Conservation (phyloP, 2,888 invertebrate genomes). For the Eupeodes luniger region DNA sequence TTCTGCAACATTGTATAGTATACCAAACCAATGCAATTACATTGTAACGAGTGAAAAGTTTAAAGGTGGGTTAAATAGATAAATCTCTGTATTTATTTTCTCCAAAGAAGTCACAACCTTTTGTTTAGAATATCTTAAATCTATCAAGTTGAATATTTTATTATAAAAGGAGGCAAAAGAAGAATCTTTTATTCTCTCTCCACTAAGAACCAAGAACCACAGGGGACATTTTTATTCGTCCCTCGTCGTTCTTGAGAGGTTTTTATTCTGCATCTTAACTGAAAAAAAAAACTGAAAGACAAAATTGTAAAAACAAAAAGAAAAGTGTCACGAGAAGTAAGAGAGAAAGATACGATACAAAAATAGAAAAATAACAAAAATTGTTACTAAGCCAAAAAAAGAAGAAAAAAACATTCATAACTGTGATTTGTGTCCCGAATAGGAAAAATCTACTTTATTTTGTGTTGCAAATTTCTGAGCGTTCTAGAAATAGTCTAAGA, state of each 20-base stretch:
- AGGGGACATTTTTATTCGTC: neutral
- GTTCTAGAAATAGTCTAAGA: neutral
- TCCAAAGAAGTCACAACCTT: neutral
- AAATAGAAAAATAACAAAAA: neutral
- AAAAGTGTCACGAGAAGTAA: slow-evolving; percentile 28
- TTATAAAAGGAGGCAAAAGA: neutral
- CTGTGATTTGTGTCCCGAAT: slow-evolving; percentile 68
- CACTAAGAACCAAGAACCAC: neutral
- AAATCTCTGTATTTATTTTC: neutral
- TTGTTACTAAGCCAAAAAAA: slow-evolving; percentile 31
- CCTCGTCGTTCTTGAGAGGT: neutral
- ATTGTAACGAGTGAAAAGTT: slow-evolving; percentile 1
- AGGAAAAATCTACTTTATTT: slow-evolving; percentile 49
- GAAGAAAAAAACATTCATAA: slow-evolving; percentile 42
- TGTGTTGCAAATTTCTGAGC: slow-evolving; percentile 32
- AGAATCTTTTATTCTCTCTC: neutral
- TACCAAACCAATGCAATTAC: neutral
- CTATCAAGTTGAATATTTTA: slow-evolving; percentile 5
- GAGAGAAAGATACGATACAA: neutral
- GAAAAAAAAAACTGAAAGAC: neutral
- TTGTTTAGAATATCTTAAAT: neutral
- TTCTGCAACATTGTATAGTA: neutral
- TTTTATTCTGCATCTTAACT: neutral
- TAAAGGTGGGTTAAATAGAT: slow-evolving; percentile 20
- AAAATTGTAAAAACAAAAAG: neutral